Evolutionary conservation across 2,888 invertebrate genomes (phyloP).

Genomic region (Chaetoderma sp.): DNA sequence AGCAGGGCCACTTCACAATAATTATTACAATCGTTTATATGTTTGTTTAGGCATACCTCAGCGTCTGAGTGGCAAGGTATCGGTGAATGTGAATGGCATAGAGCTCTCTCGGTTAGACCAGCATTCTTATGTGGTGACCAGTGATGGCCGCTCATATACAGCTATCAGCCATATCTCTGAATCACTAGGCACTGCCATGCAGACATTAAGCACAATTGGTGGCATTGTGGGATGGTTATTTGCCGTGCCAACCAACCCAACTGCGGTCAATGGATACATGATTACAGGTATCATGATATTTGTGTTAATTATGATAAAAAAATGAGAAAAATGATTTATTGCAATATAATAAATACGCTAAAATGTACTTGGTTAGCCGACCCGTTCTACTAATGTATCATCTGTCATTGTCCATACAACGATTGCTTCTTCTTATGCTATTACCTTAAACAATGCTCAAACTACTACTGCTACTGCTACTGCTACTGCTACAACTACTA

Average conservation of each 20-base stretch:
- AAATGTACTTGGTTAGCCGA: too few relatives aligned
- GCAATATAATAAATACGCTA: too few relatives aligned
- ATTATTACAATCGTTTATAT: neutral
- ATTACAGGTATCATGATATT: slow-evolving; percentile 66
- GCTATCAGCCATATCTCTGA: slow-evolving; percentile 86
- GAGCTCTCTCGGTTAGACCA: slow-evolving; percentile 82
- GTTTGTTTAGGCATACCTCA: slow-evolving; percentile 80
- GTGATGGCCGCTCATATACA: slow-evolving; percentile 75
- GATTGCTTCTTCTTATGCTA: too few relatives aligned
- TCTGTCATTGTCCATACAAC: too few relatives aligned
- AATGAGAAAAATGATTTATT: neutral
- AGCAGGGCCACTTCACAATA: too few relatives aligned
- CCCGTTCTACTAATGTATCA: too few relatives aligned
- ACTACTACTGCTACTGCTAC: slow-evolving; percentile 5
- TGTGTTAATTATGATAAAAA: neutral
- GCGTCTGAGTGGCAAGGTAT: slow-evolving; percentile 89
- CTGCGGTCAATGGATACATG: slow-evolving; percentile 89
- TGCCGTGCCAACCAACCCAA: slow-evolving; percentile 80
- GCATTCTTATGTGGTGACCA: slow-evolving; percentile 90
- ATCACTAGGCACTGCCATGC: slow-evolving; percentile 82
- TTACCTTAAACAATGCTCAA: too few relatives aligned
- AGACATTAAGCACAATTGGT: slow-evolving; percentile 86
- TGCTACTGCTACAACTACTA: too few relatives aligned
- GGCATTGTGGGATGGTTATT: slow-evolving; percentile 94
- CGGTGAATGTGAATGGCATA: slow-evolving; percentile 84